These are phyloP conservation scores for Alectoris magna DNA, from an alignment of 2,797 vertebrate genomes.

Conservation along the genomic window DNA sequence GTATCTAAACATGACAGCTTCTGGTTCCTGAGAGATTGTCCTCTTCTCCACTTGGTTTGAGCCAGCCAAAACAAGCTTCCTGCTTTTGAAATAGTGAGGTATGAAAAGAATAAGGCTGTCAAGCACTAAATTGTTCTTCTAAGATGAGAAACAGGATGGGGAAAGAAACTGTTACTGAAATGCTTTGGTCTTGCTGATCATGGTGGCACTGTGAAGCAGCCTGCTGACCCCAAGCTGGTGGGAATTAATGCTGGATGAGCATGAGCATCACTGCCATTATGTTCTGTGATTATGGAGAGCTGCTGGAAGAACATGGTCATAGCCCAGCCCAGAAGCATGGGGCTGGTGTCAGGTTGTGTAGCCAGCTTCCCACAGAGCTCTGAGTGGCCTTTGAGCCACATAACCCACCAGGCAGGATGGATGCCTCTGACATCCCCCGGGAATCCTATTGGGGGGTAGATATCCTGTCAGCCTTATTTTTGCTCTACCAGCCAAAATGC, in stretches of 20 bases:
- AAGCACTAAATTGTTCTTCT: background rate
- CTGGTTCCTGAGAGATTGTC: background rate
- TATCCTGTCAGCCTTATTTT: rapidly evolving
- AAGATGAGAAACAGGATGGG: background rate
- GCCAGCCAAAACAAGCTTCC: background rate
- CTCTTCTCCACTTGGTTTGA: rapidly evolving
- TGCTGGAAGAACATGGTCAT: background rate
- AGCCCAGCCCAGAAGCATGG: background rate
- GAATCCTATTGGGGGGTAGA: background rate
- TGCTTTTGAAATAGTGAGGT: background rate
- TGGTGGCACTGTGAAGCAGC: rapidly evolving
- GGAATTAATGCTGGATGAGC: background rate
- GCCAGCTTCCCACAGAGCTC: background rate
- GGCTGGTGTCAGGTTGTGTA: background rate
- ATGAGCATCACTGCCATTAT: background rate
- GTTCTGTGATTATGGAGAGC: background rate
- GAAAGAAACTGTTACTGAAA: background rate
- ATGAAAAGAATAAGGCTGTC: background rate
- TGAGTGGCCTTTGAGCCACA: rapidly evolving
- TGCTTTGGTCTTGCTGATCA: background rate
- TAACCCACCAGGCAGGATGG: background rate
- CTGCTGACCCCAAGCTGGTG: background rate
- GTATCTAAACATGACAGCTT: background rate
- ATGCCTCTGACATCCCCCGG: background rate
- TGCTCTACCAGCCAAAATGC: background rate